Evolutionary conservation across 2,888 invertebrate species (phyloP).

Genomic region (Sarcophaga carnaria): DNA sequence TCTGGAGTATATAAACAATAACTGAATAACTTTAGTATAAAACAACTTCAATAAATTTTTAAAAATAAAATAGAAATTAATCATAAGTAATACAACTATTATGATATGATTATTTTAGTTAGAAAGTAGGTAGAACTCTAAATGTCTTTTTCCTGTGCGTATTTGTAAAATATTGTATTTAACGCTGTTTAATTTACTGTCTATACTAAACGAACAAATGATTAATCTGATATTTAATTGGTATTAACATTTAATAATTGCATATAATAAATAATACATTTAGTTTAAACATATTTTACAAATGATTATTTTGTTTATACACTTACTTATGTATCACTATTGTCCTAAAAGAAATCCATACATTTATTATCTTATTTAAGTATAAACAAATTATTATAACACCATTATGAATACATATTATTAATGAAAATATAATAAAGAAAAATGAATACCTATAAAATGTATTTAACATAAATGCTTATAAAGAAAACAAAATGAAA

Average conservation of each 20-base stretch:
- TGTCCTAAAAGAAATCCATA: neutral
- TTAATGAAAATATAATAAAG: neutral
- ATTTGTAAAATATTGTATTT: constrained; percentile 32
- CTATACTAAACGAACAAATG: neutral
- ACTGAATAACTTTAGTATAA: neutral
- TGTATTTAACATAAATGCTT: neutral
- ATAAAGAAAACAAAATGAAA: neutral
- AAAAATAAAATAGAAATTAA: neutral
- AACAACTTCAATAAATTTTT: neutral
- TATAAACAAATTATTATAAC: neutral
- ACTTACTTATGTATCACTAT: neutral
- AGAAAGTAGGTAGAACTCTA: constrained; percentile 39
- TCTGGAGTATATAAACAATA: too few relatives aligned
- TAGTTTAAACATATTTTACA: neutral
- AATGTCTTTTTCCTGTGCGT: constrained; percentile 26
- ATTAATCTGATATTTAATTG: constrained; percentile 22
- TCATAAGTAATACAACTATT: neutral
- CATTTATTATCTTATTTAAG: neutral
- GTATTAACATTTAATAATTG: constrained; percentile 31
- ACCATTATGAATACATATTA: neutral
- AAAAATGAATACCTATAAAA: neutral
- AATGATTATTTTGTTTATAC: neutral
- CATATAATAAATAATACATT: constrained; percentile 7
- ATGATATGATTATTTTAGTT: constrained; percentile 24
- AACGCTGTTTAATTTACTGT: constrained; percentile 30